phyloP scores from a whole-genome alignment of 1,140 invertebrate genomes.

The Ectropis grisescens region DNA sequence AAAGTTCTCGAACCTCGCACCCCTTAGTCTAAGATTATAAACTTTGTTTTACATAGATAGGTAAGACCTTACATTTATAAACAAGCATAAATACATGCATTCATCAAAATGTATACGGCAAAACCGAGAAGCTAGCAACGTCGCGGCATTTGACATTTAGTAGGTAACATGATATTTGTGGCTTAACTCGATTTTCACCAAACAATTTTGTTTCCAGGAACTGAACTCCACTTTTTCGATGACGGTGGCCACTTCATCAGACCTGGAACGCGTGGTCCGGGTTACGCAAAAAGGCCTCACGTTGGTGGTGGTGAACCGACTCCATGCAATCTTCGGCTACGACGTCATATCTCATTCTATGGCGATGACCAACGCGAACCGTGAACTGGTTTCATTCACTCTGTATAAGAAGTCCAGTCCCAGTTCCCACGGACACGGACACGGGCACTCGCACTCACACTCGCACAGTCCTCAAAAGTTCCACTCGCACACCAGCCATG shows the following conservation, averaged over 20 bases:
- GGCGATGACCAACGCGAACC: conserved; percentile 61
- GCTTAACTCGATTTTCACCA: no score
- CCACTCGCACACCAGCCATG: conserved; percentile 8
- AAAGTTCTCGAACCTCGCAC: no score
- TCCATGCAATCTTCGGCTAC: conserved; percentile 53
- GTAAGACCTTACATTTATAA: no score
- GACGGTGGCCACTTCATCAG: conserved; percentile 32
- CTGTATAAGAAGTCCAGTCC: conserved; percentile 55
- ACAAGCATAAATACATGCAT: no score
- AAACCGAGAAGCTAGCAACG: no score
- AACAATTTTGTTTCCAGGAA: conserved; percentile 44
- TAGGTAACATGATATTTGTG: no score
- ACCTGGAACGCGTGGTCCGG: conserved; percentile 40
- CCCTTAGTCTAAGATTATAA: no score
- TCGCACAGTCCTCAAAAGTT: conserved; percentile 4
- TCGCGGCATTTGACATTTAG: no score
- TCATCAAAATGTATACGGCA: no score
- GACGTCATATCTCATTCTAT: conserved; percentile 59
- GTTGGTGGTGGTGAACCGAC: conserved; percentile 47
- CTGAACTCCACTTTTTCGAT: conserved; percentile 48
- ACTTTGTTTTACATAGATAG: no score
- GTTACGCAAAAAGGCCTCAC: conserved; percentile 53
- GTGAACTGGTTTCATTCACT: conserved; percentile 55
- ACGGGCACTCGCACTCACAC: conserved; percentile 18
- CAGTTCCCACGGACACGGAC: conserved; percentile 22